Evolutionary conservation across 2,113 vertebrate genomes (phyloP).

Genomic region (Chionodraco myersi): DNA sequence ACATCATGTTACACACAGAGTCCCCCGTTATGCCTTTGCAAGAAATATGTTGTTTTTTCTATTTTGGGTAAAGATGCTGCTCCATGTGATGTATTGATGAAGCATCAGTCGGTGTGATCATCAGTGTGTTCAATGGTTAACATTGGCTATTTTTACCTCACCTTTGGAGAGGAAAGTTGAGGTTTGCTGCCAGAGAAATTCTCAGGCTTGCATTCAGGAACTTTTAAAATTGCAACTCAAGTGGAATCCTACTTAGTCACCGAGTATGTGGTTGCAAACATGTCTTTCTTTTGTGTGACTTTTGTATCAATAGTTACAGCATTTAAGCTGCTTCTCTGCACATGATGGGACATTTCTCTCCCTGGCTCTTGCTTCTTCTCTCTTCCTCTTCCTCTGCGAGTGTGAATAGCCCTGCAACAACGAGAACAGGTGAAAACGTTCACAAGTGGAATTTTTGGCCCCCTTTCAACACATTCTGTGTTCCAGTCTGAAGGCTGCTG

Average conservation of each 20-base stretch:
- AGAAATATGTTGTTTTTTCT: slow-evolving; percentile 41
- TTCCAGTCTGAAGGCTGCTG: slow-evolving; percentile 41
- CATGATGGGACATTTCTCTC: slow-evolving; percentile 29
- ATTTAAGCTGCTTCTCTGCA: slow-evolving; percentile 23
- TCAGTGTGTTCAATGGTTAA: slow-evolving; percentile 24
- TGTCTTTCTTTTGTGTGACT: neutral
- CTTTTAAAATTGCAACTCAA: slow-evolving; percentile 19
- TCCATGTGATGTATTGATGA: slow-evolving; percentile 7
- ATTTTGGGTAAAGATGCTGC: slow-evolving; percentile 20
- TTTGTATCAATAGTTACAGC: neutral
- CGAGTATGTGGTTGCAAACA: neutral
- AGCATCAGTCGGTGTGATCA: slow-evolving; percentile 28
- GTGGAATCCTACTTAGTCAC: slow-evolving; percentile 20
- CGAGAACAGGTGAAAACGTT: slow-evolving; percentile 75
- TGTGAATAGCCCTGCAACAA: slow-evolving; percentile 51
- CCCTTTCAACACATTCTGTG: slow-evolving; percentile 66
- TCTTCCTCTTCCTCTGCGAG: slow-evolving; percentile 14
- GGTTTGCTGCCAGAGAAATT: slow-evolving; percentile 26
- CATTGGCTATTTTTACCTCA: slow-evolving; percentile 18
- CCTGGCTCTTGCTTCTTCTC: neutral
- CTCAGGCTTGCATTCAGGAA: slow-evolving; percentile 32
- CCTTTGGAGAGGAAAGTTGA: slow-evolving; percentile 20
- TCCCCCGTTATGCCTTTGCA: neutral
- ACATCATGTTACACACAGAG: slow-evolving; percentile 52
- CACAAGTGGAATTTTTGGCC: slow-evolving; percentile 75